Base-by-base conservation (phyloP, 2,113 vertebrate genomes). In the Tor tambroides region DNA sequence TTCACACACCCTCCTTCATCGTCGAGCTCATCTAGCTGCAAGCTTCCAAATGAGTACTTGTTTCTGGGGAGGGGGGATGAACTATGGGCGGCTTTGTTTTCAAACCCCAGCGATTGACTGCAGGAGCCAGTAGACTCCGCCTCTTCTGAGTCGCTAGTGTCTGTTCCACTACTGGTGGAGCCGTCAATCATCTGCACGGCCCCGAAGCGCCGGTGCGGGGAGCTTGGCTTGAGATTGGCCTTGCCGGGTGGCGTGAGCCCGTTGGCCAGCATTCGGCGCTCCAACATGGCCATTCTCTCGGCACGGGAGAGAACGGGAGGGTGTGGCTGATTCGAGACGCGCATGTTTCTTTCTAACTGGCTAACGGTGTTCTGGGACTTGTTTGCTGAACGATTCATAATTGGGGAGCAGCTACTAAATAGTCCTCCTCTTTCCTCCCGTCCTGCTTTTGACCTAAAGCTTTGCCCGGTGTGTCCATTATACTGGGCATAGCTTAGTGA, bases 111-210 rank as follows among this genome's bases (percentile, higher is more conserved):
- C 1, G 95, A 88, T 5, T 94, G 94, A 90, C 92, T 92, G 85
- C 93, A 92, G 26, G 96, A 90, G 87, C 92, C 93, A 35, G 91
- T 90, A 67, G 92, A 84, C 71, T 98, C 97, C 0, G 95, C 93
- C 90, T 97, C 97, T 0, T 97, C 97, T 0, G 97, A 98, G 92
- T 99, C 97, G 0, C 97, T 97, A 23, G 97, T 98, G 88, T 98
- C 97, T 0, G 97, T 96, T 2, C 95, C 97, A 2, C 98, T 98
- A 89, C 97, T 97, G 59, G 94, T 96, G 75, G 94, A 96, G 87
- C 94, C 94, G 86, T 98, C 97, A 0, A 94, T 95, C 94, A 96
- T 93, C 6, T 96, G 96, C 63, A 97, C 89, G 0, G 94, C 94
- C 79, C 91, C 84, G 74, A 59, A 91, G 28, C 89, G 91, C 0